phyloP scores from a whole-genome alignment of 2,113 vertebrate species.

The Phalacrocorax brasilianus region DNA sequence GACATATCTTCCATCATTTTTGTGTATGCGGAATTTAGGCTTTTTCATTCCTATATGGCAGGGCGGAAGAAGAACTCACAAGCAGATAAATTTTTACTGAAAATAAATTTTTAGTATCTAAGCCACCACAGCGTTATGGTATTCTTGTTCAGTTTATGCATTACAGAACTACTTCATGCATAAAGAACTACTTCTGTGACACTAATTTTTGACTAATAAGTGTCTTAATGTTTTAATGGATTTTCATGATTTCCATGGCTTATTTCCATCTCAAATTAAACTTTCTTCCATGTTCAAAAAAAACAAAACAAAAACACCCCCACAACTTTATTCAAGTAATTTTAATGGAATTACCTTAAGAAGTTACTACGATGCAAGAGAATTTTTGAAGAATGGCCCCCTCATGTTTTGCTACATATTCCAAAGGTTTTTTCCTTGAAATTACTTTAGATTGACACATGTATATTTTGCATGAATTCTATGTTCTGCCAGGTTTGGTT shows the following conservation, averaged over 20 bases:
- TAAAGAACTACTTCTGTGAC: neutral
- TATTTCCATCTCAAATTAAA: neutral
- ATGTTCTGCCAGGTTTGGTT: neutral
- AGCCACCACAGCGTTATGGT: neutral
- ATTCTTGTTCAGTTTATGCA: neutral
- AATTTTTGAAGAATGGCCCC: neutral
- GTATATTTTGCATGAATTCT: neutral
- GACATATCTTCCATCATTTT: neutral
- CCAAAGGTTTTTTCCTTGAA: neutral
- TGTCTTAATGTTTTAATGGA: neutral
- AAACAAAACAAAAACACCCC: neutral
- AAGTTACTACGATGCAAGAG: neutral
- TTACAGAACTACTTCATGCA: accelerated
- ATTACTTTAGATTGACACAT: neutral
- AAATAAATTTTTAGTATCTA: neutral
- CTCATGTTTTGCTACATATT: neutral
- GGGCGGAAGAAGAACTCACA: neutral
- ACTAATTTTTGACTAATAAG: neutral
- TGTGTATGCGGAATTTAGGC: neutral
- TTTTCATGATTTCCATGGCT: neutral
- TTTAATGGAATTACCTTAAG: neutral
- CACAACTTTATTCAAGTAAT: neutral
- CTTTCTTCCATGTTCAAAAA: neutral
- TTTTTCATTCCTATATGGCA: neutral
- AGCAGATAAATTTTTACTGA: neutral